Base-by-base conservation (phyloP, 1,140 invertebrate genomes). In the Oscheius sp. region DNA sequence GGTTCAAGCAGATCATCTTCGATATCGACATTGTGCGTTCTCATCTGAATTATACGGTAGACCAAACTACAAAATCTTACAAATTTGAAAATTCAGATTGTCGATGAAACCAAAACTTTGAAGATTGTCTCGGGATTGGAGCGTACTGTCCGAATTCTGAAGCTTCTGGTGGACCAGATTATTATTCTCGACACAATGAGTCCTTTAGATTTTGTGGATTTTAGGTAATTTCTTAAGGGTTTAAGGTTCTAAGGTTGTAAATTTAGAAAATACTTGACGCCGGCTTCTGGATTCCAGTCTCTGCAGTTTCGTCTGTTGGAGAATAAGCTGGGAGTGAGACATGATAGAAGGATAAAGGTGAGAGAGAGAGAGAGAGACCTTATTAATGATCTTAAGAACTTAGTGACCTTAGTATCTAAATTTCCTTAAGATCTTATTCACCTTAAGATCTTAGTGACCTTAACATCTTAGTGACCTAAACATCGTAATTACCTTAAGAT, bases 1-100 rank as follows among this genome's bases (percentile, higher is more conserved):
- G 96, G 96, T 99, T 99, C 88, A 98, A 98, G 85, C 95, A 99
- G 88, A 96, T 99, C 42, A 91, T 99, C 65, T 97, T 90, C 83
- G 96, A 99, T 83, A 86, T 99, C 68, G 95, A 98, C 83, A 96
- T 94, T 0, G 91, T 99, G 4, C 86, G 93, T 62, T 85, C 88
- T 1, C 87, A 96, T 52, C 92, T 98, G 78, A 90, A 89, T 73
- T 88, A 89, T 0, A 87, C 52, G 26, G 71, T 73, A 28, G 13
- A 23, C 23, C 23, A 55, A 2, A 31, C 18, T 2, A 1, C 3
- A 20, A 13, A 55, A 0, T 32, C 34, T 4, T 35, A 68, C 1
- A 35, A 4, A 58, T 31, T 28, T 32, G 3, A 55, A n/a, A 46
- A 61, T 69, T 34, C 82, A 89, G 86, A 84, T 88, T 35, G 86